Conservation (phyloP, 2,113 vertebrate genomes). For the Elaphurus davidianus region DNA sequence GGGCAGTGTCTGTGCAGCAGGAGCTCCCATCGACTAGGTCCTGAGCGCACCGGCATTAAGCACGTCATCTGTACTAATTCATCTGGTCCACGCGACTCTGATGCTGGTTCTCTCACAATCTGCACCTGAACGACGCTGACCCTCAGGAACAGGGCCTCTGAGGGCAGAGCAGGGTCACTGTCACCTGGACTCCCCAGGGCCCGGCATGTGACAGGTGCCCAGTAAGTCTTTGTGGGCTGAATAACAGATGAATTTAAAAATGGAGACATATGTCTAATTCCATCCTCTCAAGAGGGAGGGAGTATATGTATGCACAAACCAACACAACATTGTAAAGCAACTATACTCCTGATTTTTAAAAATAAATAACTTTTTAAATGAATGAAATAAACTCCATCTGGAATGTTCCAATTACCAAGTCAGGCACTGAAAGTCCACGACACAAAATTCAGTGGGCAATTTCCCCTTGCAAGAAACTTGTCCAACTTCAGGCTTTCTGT, state of each 20-base stretch:
- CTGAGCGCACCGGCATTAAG: fast-evolving
- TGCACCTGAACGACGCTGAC: neutral
- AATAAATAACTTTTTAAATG: neutral
- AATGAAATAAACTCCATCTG: neutral
- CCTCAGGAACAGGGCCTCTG: neutral
- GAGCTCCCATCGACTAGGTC: neutral
- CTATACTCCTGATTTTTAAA: neutral
- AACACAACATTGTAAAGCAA: neutral
- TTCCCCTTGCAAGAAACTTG: neutral
- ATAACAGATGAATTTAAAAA: neutral
- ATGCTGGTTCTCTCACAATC: neutral
- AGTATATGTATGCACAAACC: neutral
- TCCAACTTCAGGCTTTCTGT: neutral
- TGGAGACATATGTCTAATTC: neutral
- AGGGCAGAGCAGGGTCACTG: neutral
- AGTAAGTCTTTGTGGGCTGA: neutral
- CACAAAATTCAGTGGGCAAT: neutral
- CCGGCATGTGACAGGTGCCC: neutral
- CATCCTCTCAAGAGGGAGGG: neutral
- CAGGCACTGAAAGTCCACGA: neutral
- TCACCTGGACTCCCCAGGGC: neutral
- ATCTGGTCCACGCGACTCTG: neutral
- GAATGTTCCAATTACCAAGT: neutral
- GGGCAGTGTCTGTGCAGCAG: neutral
- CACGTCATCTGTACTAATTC: neutral